phyloP scores from a whole-genome alignment of 2,888 invertebrate species.

The Trisateles emortualis region DNA sequence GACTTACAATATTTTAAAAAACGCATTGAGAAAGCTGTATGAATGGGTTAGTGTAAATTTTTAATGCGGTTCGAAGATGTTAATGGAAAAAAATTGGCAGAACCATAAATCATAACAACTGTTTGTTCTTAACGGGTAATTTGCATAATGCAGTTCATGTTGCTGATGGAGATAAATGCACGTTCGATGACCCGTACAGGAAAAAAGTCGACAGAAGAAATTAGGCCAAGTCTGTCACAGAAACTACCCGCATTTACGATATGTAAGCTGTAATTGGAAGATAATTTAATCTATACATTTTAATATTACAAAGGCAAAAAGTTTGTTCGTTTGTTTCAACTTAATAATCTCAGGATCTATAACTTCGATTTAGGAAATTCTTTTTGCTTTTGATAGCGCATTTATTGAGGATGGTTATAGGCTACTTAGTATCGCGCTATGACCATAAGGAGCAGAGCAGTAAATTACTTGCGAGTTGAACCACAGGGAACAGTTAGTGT shows the following conservation, averaged over 20 bases:
- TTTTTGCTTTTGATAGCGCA: too few species aligned
- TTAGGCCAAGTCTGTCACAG: slow-evolving; percentile 71
- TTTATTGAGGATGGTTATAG: too few species aligned
- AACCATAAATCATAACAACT: slow-evolving; percentile 36
- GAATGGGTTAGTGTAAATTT: slow-evolving; percentile 19
- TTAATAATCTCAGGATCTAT: too few species aligned
- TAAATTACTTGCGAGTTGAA: too few species aligned
- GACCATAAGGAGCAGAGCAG: too few species aligned
- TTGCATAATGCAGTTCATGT: slow-evolving; percentile 62
- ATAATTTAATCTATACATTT: too few species aligned
- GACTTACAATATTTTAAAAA: slow-evolving; percentile 1
- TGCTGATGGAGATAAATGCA: slow-evolving; percentile 74
- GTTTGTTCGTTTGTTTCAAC: too few species aligned
- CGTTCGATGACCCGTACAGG: slow-evolving; percentile 59
- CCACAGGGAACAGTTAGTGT: too few species aligned
- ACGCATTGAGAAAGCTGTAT: slow-evolving; percentile 13
- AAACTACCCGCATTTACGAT: slow-evolving; percentile 59
- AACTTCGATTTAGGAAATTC: too few species aligned
- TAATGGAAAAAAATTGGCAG: slow-evolving; percentile 25
- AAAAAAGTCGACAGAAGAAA: slow-evolving; percentile 64
- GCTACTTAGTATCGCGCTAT: too few species aligned
- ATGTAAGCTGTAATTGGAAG: slow-evolving; percentile 48
- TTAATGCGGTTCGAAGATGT: slow-evolving; percentile 18
- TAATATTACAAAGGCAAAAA: too few species aligned
- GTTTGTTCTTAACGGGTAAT: slow-evolving; percentile 52